Evolutionary conservation across 2,888 invertebrate genomes (phyloP).

Genomic region (Agrotis exclamationis): DNA sequence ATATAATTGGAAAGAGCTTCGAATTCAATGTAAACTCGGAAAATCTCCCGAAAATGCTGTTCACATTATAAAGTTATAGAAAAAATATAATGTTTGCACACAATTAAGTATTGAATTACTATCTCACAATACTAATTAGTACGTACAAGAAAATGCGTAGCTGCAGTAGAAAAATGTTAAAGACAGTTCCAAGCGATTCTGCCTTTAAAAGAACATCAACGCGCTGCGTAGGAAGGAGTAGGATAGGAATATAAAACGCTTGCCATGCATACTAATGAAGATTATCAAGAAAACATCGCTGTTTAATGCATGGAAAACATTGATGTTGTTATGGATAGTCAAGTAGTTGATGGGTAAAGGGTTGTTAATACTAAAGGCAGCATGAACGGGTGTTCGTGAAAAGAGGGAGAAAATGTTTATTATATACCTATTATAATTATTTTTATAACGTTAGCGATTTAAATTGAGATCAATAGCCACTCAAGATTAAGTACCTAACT

Average conservation of each 20-base stretch:
- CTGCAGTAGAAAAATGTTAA: slow-evolving; percentile 3
- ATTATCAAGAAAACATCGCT: slow-evolving; percentile 43
- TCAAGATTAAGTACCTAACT: not conserved
- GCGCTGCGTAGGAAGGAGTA: slow-evolving; percentile 69
- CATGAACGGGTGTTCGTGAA: not conserved
- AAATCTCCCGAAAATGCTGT: not conserved
- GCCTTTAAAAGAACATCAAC: slow-evolving; percentile 79
- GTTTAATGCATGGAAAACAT: slow-evolving; percentile 22
- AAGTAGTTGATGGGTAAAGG: slow-evolving; percentile 11
- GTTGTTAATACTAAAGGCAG: slow-evolving; percentile 15
- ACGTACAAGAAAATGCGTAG: not conserved
- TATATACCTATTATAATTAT: no score
- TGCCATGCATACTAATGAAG: slow-evolving; percentile 44
- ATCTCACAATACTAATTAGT: no score
- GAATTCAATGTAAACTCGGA: not conserved
- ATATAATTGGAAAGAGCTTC: no score
- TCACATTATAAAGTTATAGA: no score
- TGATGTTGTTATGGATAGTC: slow-evolving; percentile 12
- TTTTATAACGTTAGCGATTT: not conserved
- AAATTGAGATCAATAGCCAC: not conserved
- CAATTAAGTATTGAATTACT: no score
- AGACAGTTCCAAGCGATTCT: slow-evolving; percentile 9
- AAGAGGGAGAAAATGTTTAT: not conserved
- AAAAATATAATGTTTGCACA: no score
- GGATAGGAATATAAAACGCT: slow-evolving; percentile 13